These are phyloP conservation scores for Lutjanus argentimaculatus DNA, from an alignment of 2,797 vertebrate genomes.

Conservation along the genomic window DNA sequence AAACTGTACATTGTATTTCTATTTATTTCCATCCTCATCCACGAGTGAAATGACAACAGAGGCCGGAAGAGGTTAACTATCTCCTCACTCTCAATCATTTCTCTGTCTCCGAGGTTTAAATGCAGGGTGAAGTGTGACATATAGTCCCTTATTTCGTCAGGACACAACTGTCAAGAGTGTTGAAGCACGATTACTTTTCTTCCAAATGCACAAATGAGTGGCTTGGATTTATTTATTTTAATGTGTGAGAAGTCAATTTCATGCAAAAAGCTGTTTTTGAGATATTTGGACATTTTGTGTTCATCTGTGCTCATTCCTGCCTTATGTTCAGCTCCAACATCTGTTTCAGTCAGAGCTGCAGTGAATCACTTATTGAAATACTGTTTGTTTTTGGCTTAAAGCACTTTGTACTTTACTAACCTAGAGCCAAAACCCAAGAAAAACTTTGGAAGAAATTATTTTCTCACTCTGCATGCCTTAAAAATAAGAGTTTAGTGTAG, in stretches of 20 bases:
- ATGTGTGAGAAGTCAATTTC: constrained; percentile 12
- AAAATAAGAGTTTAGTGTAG: constrained; percentile 1
- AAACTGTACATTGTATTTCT: constrained; percentile 27
- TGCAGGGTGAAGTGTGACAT: constrained; percentile 1
- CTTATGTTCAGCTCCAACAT: constrained; percentile 11
- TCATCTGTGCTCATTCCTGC: constrained; percentile 1
- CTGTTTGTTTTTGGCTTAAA: constrained; percentile 7
- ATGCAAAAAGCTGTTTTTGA: constrained; percentile 8
- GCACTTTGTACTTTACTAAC: constrained; percentile 17
- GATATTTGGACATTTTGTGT: not conserved
- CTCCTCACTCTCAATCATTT: constrained; percentile 16
- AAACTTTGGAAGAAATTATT: constrained; percentile 13
- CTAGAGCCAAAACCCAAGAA: constrained; percentile 8
- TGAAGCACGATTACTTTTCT: constrained; percentile 12
- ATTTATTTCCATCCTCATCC: constrained; percentile 29
- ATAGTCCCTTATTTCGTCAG: not conserved
- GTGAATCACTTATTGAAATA: constrained; percentile 17
- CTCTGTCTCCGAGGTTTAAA: constrained; percentile 5
- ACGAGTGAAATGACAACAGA: constrained; percentile 10
- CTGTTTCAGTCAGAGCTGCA: constrained; percentile 15
- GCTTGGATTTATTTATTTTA: constrained; percentile 14
- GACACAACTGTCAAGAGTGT: not conserved
- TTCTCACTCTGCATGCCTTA: not conserved
- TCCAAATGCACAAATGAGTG: not conserved
- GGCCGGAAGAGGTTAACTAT: constrained; percentile 11